Percentiles rank a stretch among this genome's conserved stretches.
phyloP scores from a whole-genome alignment of 2,888 invertebrate species.

The Saturnia pavonia region DNA sequence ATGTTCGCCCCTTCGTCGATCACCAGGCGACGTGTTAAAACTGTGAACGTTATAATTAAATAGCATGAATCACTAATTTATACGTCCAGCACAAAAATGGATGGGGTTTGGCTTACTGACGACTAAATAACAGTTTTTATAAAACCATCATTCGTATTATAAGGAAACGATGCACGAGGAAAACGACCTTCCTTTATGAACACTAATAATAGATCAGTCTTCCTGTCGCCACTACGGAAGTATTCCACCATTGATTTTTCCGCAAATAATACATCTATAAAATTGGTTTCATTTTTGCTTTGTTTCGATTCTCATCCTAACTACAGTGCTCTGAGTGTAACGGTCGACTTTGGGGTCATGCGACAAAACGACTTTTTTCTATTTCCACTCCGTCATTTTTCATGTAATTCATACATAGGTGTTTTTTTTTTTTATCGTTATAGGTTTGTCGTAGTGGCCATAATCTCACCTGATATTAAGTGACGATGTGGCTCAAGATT shows the following conservation, averaged over 20 bases:
- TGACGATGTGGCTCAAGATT: too few relatives aligned
- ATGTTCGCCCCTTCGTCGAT: constrained; percentile 5
- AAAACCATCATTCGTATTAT: constrained; percentile 62
- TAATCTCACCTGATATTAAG: too few relatives aligned
- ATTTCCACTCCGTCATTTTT: not conserved
- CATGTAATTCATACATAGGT: too few relatives aligned
- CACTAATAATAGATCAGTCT: constrained; percentile 75
- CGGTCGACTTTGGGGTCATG: constrained; percentile 1
- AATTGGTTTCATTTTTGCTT: constrained; percentile 47
- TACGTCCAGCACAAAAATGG: constrained; percentile 45
- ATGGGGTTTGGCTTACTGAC: constrained; percentile 50
- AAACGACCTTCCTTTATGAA: constrained; percentile 61
- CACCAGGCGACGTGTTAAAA: not conserved
- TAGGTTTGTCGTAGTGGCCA: too few relatives aligned
- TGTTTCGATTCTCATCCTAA: constrained; percentile 49
- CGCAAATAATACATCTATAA: constrained; percentile 72
- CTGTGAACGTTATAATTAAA: constrained; percentile 26
- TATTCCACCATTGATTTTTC: constrained; percentile 78
- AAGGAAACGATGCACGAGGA: constrained; percentile 59
- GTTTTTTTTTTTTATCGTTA: too few relatives aligned
- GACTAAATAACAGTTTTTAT: constrained; percentile 72
- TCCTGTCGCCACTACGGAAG: constrained; percentile 72
- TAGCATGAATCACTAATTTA: constrained; percentile 34
- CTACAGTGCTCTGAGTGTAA: constrained; percentile 15
- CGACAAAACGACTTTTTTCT: not conserved